These are phyloP conservation scores for Tichodroma muraria DNA, from an alignment of 2,113 vertebrate genomes.

Conservation along the genomic window DNA sequence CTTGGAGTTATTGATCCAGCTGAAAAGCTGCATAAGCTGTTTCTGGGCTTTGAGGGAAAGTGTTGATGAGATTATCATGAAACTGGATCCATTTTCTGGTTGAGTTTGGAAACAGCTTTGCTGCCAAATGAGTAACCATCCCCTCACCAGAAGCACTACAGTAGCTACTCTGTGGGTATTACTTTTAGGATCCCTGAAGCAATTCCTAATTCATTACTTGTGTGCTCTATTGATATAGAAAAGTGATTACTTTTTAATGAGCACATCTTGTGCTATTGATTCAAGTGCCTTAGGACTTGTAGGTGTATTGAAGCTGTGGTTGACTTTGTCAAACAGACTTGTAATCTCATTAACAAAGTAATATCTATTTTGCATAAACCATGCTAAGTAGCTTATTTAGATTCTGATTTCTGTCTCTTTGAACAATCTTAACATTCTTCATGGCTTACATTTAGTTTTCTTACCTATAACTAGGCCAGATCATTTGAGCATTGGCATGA, in stretches of 20 bases:
- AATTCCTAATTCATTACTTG: background rate
- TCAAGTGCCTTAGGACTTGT: background rate
- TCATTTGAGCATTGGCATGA: background rate
- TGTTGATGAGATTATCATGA: background rate
- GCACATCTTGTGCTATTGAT: background rate
- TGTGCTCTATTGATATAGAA: background rate
- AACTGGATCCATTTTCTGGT: background rate
- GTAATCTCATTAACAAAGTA: slow-evolving; percentile 18
- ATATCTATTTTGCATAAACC: slow-evolving; percentile 12
- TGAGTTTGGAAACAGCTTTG: background rate
- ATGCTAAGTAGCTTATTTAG: background rate
- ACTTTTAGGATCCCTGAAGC: background rate
- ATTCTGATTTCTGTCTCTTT: background rate
- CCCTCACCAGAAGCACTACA: background rate
- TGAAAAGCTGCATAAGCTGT: background rate
- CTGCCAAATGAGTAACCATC: background rate
- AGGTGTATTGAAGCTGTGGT: background rate
- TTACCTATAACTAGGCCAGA: background rate
- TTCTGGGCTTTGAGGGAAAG: background rate
- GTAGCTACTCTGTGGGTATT: background rate
- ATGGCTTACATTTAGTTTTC: background rate
- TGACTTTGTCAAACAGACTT: slow-evolving; percentile 6
- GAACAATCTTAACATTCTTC: background rate
- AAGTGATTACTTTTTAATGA: slow-evolving; percentile 14
- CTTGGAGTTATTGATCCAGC: background rate